Percentiles rank a stretch among this genome's conserved stretches.
Conservation (phyloP, 64 coral and sea anemone genomes). For the Trachythela sp. region DNA sequence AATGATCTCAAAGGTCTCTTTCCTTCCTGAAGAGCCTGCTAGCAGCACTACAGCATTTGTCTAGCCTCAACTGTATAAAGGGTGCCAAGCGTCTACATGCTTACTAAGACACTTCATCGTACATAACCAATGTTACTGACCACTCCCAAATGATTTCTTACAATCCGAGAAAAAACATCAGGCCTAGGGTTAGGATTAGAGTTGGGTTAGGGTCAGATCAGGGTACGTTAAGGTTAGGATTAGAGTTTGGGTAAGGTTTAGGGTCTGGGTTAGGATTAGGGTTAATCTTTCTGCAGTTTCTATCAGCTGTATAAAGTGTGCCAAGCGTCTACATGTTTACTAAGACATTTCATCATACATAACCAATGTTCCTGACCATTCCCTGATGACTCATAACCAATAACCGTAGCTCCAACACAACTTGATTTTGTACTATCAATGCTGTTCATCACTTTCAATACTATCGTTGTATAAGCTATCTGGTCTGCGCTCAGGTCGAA, state of each 20-base stretch:
- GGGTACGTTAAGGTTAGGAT: no score
- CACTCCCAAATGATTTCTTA: constrained; percentile 66
- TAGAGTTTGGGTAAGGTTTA: no score
- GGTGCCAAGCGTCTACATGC: constrained; percentile 94
- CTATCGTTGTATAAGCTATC: constrained; percentile 85
- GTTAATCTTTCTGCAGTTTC: not conserved
- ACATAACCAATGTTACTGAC: constrained; percentile 88
- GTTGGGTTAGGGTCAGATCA: no score
- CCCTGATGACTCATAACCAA: constrained; percentile 75
- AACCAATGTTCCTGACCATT: constrained; percentile 96
- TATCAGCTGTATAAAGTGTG: constrained; percentile 50
- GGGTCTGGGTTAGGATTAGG: no score
- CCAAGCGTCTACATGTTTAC: constrained; percentile 91
- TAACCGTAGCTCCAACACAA: constrained; percentile 54
- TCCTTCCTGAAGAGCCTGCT: no score
- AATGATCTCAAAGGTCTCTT: no score
- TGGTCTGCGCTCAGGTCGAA: constrained; percentile 88
- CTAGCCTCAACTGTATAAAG: constrained; percentile 32
- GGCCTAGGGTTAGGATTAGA: no score
- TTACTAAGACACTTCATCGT: constrained; percentile 86
- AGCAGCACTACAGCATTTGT: no score
- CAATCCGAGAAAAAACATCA: no score
- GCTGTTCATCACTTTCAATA: constrained; percentile 75
- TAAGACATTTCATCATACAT: constrained; percentile 79
- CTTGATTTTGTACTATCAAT: constrained; percentile 47